A percentile compares a stretch with the other conserved stretches of the same genome.
These are phyloP conservation scores for Drosophila cardini DNA, from an alignment of 1,140 invertebrate genomes.

Conservation along the genomic window DNA sequence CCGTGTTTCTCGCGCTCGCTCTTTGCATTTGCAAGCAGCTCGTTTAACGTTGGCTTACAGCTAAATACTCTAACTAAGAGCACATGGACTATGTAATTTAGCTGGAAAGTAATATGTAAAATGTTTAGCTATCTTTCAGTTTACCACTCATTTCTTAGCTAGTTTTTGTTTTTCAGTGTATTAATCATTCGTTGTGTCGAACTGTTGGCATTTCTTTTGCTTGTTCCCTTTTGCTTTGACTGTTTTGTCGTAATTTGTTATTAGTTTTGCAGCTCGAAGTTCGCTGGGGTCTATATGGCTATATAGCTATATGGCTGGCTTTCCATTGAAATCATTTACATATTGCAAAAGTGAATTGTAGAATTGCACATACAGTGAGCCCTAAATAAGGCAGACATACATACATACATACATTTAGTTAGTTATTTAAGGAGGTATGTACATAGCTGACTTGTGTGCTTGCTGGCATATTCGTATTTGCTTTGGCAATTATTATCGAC, in stretches of 20 bases:
- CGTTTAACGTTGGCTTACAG: conserved; percentile 16
- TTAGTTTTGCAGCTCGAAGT: conserved; percentile 62
- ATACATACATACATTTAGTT: conserved; percentile 16
- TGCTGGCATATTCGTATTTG: conserved; percentile 61
- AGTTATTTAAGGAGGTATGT: conserved; percentile 4
- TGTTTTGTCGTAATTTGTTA: conserved; percentile 76
- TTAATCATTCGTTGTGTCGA: conserved; percentile 1
- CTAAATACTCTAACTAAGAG: neutral
- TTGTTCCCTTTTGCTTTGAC: conserved; percentile 56
- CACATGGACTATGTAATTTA: neutral
- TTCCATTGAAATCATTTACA: conserved; percentile 83
- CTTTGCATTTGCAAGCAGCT: conserved; percentile 44
- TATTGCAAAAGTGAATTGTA: conserved; percentile 67
- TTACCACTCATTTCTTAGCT: too few relatives aligned
- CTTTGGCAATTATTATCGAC: conserved; percentile 72
- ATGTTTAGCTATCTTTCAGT: neutral
- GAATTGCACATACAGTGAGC: conserved; percentile 21
- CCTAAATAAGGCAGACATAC: conserved; percentile 18
- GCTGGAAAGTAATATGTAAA: neutral
- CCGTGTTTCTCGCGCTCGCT: conserved; percentile 45
- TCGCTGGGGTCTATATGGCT: conserved; percentile 10
- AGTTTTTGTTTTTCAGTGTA: neutral
- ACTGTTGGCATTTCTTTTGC: conserved; percentile 12
- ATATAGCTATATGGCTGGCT: conserved; percentile 11
- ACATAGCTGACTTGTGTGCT: conserved; percentile 47